A percentile compares a stretch with the other conserved stretches of the same genome.
Conservation (phyloP, 2,888 invertebrate genomes). For the Acleris literana region DNA sequence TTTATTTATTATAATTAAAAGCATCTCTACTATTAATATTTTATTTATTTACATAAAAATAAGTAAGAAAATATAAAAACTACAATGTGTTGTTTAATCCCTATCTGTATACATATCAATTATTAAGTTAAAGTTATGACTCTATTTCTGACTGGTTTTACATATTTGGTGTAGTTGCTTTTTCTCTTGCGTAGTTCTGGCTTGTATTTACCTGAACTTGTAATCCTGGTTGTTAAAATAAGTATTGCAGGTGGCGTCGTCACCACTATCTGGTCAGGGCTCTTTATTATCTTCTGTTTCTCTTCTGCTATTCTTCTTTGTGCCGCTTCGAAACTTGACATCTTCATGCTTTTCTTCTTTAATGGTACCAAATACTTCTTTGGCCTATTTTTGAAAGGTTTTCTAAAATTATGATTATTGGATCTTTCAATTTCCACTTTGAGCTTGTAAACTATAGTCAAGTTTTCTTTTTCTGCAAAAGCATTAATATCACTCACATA, state of each 20-base stretch:
- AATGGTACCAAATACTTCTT: slow-evolving; percentile 72
- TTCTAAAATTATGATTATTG: slow-evolving; percentile 42
- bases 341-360: slow-evolving; percentile 71
- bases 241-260: slow-evolving; percentile 49
- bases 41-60: background rate
- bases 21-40: background rate
- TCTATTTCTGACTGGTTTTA: slow-evolving; percentile 63
- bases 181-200: slow-evolving; percentile 58
- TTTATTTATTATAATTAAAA: background rate
- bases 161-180: slow-evolving; percentile 61
- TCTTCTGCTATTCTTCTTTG: slow-evolving; percentile 62
- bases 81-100: background rate
- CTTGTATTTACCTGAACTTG: slow-evolving; percentile 61
- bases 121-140: slow-evolving; percentile 54
- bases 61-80: slow-evolving; percentile 28
- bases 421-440: slow-evolving; percentile 56
- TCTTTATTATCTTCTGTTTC: slow-evolving; percentile 43
- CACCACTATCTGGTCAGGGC: slow-evolving; percentile 38
- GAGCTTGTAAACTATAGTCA: slow-evolving; percentile 60
- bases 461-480: slow-evolving; percentile 57
- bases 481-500: slow-evolving; percentile 58
- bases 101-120: slow-evolving; percentile 21
- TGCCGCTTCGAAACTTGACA: slow-evolving; percentile 68
- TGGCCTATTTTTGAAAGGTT: slow-evolving; percentile 50
- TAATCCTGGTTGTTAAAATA: slow-evolving; percentile 50